These are phyloP conservation scores for Bombylius discolor DNA, from an alignment of 2,888 invertebrate species.

Conservation along the genomic window DNA sequence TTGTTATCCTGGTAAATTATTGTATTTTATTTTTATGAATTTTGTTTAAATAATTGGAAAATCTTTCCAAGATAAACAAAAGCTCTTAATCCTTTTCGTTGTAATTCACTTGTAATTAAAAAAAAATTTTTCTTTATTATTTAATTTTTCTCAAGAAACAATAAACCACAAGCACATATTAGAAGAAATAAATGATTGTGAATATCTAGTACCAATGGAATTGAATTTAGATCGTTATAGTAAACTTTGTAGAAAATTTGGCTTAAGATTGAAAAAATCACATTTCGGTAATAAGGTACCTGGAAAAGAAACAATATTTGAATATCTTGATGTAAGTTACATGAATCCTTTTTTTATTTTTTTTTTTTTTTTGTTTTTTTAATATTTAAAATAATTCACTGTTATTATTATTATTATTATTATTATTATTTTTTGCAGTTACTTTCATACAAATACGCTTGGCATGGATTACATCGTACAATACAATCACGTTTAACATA, in stretches of 20 bases:
- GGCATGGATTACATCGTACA: constrained; percentile 34
- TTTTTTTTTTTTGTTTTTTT: too few relatives aligned
- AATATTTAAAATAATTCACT: too few relatives aligned
- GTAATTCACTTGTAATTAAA: not conserved
- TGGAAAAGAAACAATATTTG: constrained; percentile 28
- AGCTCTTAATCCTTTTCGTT: too few relatives aligned
- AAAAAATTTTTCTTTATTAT: too few relatives aligned
- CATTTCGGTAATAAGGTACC: constrained; percentile 37
- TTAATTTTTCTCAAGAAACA: not conserved
- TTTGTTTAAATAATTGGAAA: not conserved
- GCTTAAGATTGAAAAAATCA: constrained; percentile 31
- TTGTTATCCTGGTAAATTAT: constrained; percentile 24
- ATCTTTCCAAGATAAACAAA: too few relatives aligned
- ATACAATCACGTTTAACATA: constrained; percentile 24
- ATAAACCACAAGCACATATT: constrained; percentile 24
- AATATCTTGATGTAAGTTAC: constrained; percentile 31
- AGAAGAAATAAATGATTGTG: constrained; percentile 25
- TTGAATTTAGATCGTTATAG: constrained; percentile 24
- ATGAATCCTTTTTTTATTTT: too few relatives aligned
- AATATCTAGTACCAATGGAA: constrained; percentile 28
- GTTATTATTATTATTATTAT: too few relatives aligned
- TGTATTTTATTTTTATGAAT: too few relatives aligned
- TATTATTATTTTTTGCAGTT: constrained; percentile 14
- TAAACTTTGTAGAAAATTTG: constrained; percentile 24
- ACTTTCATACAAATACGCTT: constrained; percentile 28